phyloP scores from a whole-genome alignment of 2,113 vertebrate genomes.

The Coptodon rendalli region DNA sequence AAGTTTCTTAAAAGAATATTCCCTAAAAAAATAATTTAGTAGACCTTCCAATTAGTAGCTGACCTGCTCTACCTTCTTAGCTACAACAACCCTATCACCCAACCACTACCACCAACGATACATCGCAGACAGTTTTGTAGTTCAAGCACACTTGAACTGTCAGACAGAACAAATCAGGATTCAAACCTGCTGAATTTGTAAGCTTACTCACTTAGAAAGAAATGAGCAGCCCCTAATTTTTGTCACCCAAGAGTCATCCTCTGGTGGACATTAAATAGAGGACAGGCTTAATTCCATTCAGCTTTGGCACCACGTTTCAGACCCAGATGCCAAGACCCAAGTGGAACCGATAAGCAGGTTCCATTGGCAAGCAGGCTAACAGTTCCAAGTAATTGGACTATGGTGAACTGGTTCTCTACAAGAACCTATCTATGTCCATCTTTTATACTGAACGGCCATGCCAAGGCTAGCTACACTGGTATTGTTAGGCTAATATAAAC shows the following conservation, averaged over 20 bases:
- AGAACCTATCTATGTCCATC: neutral
- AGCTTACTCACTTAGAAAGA: neutral
- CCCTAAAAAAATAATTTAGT: neutral
- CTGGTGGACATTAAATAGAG: neutral
- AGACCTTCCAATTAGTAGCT: neutral
- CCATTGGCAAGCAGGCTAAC: too few species aligned
- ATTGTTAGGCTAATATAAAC: neutral
- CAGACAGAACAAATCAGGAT: neutral
- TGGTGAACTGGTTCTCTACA: neutral
- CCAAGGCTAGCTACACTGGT: neutral
- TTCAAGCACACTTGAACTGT: neutral
- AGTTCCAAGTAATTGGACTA: neutral
- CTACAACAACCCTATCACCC: neutral
- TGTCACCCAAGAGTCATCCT: neutral
- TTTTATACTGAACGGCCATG: neutral
- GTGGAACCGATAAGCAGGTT: neutral
- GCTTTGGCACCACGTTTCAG: neutral
- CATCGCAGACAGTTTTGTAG: neutral
- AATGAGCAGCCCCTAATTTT: neutral
- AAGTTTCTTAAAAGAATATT: neutral
- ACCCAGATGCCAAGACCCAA: neutral
- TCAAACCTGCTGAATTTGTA: neutral
- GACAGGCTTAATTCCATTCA: neutral
- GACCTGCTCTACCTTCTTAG: neutral
- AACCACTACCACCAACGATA: neutral